Evolutionary conservation across 1,140 invertebrate genomes (phyloP), one percentile per base, ranked within the genome.

Genomic region (Sarcophaga peregrina): DNA sequence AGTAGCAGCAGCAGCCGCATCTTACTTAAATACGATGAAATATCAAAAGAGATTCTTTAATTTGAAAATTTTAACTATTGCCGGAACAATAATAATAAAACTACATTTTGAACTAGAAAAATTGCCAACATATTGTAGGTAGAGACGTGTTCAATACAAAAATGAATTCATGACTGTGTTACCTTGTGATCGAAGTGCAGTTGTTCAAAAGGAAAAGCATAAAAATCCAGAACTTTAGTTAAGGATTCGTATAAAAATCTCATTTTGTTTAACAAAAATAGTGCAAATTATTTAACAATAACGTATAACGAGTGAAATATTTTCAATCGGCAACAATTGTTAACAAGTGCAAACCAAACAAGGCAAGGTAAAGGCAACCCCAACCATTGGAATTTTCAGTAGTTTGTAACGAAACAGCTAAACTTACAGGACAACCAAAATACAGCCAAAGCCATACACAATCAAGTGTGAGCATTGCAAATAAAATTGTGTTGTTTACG

Each of bases 111-210:
- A 52, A 52, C 1, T 8, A 68, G 17, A 17, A 68, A 68, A 68
- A n/a, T 37, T 68, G 20, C 62, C 62, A 20, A n/a, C n/a, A 68
- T 68, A n/a, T 20, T 20, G 17, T 20, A 68, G 25, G 4, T 37
- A 37, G n/a, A n/a, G n/a, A 68, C 17, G 20, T n/a, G 7, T 62
- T 62, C 8, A n/a, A 15, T 5, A 68, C n/a, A n/a, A n/a, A 50
- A 78, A 78, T 50, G 48, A 78, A 47, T 78, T 78, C 75, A 78
- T 78, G 75, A 50, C 48, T 78, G 54, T 58, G 17, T 68, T 9
- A 20, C 62, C 8, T 68, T 68, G 62, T 58, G 58, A 17, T 9
- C 1, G 62, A 20, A 25, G n/a, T n/a, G n/a, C n/a, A n/a, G n/a
- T n/a, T 68, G 20, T 20, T 1, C 50, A 52, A 52, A n/a, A 2